These are phyloP conservation scores for Nannoperca obscura DNA, from an alignment of 2,797 vertebrate genomes.

Conservation along the genomic window DNA sequence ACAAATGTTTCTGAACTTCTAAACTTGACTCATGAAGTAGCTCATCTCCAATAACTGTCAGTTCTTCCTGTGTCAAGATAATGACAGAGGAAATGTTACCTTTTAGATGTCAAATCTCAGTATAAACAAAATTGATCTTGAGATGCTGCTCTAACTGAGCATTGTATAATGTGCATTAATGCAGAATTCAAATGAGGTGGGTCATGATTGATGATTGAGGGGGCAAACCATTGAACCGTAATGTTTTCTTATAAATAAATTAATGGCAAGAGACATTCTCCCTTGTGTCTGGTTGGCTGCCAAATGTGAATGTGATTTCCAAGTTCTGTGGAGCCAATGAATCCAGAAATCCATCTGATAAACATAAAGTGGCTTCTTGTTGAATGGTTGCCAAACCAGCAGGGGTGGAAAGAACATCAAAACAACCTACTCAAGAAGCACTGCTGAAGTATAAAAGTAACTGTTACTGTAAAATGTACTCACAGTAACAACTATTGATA, in stretches of 20 bases:
- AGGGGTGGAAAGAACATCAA: conserved; percentile 11
- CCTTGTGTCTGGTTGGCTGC: conserved; percentile 48
- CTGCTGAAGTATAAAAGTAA: conserved; percentile 10
- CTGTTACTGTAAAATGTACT: too few relatives aligned
- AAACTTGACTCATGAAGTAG: not conserved
- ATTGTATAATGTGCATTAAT: conserved; percentile 59
- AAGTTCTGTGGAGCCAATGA: conserved; percentile 55
- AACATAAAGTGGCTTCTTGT: conserved; percentile 58
- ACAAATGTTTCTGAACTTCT: conserved; percentile 11
- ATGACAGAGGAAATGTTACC: conserved; percentile 41
- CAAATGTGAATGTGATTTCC: conserved; percentile 64
- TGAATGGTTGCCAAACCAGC: conserved; percentile 57
- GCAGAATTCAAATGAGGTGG: conserved; percentile 56
- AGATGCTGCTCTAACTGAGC: conserved; percentile 48
- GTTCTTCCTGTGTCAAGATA: conserved; percentile 24
- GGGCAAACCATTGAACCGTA: conserved; percentile 53
- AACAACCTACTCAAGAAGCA: not conserved
- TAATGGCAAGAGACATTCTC: conserved; percentile 49
- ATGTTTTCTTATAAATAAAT: conserved; percentile 69
- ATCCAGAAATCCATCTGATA: conserved; percentile 55
- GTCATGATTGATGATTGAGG: conserved; percentile 58
- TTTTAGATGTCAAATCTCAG: conserved; percentile 44
- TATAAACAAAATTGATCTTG: conserved; percentile 43
- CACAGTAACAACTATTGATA: too few relatives aligned
- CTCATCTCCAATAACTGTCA: conserved; percentile 6